Percentiles rank a stretch among this genome's conserved stretches.
Evolutionary conservation across 2,113 vertebrate species (phyloP).

Genomic region (Oncorhynchus keta): DNA sequence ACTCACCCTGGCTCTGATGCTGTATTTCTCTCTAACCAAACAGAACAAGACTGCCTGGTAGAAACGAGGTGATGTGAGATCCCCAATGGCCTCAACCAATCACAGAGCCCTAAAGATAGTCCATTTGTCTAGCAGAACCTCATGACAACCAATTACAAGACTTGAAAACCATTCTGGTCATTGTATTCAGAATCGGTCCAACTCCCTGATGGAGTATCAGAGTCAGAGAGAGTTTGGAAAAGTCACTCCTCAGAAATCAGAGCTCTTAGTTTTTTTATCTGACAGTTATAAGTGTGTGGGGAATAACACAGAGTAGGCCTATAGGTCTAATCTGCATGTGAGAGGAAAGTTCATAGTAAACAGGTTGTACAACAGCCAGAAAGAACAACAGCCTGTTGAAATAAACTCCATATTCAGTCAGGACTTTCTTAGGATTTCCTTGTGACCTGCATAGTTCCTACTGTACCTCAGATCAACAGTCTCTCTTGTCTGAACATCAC

Average conservation of each 20-base stretch:
- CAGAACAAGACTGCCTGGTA: not conserved
- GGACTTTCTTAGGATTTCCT: conserved; percentile 10
- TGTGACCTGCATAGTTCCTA: not conserved
- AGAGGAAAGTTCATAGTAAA: not conserved
- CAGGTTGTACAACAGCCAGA: not conserved
- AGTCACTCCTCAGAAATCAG: not conserved
- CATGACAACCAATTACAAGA: not conserved
- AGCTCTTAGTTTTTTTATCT: not conserved
- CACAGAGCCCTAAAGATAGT: not conserved
- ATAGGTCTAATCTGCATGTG: not conserved
- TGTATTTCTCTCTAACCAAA: not conserved
- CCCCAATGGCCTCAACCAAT: conserved; percentile 1
- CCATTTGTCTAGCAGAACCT: not conserved
- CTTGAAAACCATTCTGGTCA: not conserved
- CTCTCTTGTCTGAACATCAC: too few species aligned
- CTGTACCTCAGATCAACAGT: too few species aligned
- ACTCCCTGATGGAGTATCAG: not conserved
- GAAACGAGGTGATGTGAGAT: not conserved
- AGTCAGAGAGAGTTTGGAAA: not conserved
- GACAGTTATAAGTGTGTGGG: not conserved
- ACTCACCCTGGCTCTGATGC: not conserved
- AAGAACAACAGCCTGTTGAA: not conserved
- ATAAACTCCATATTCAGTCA: conserved; percentile 15
- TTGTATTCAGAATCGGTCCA: not conserved
- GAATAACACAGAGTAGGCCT: not conserved